Evolutionary conservation across 2,113 vertebrate genomes (phyloP), one percentile per base, ranked within the genome.

Genomic region (Thunnus thynnus): DNA sequence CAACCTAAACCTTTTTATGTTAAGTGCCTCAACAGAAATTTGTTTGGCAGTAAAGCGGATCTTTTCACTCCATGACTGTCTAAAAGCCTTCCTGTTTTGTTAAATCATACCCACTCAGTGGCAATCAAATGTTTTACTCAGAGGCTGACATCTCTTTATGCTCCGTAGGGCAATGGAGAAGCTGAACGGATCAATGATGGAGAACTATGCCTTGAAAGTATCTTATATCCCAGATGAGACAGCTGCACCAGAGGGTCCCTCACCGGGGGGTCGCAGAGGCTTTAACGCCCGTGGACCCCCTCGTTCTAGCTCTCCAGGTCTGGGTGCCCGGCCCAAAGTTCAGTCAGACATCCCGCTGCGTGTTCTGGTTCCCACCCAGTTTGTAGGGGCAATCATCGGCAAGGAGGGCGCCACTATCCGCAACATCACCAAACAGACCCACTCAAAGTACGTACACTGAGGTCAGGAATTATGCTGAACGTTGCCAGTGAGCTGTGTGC

Each of bases 341-440:
- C 97, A 98, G 58, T 97, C 97, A 0, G 97, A 99, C 5, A 94
- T 99, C 86, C 98, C 98, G 0, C 92, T 99, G 3, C 96, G 98
- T 64, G 95, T 99, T 86, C 93, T 99, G 81, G 98, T 99, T 48
- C 98, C 98, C 86, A 99, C 97, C 0, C 98, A 99, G 89, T 99
- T 99, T 4, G 98, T 99, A 44, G 98, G 98, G 57, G 98, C 98
- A 18, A 99, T 99, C 25, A 99, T 99, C 1, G 98, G 98, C 78
- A 99, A 99, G 84, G 98, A 99, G 93, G 98, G 98, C 1, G 97
- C 97, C 2, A 99, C 98, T 41, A 99, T 99, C 86, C 96, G 98
- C 68, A 99, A 98, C 80, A 98, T 99, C 81, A 99, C 98, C 83
- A 99, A 98, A 89, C 98, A 99, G 94, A 99, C 98, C 0, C 98